These are phyloP conservation scores for Thermophis baileyi DNA, from an alignment of 2,113 vertebrate genomes.

Conservation along the genomic window DNA sequence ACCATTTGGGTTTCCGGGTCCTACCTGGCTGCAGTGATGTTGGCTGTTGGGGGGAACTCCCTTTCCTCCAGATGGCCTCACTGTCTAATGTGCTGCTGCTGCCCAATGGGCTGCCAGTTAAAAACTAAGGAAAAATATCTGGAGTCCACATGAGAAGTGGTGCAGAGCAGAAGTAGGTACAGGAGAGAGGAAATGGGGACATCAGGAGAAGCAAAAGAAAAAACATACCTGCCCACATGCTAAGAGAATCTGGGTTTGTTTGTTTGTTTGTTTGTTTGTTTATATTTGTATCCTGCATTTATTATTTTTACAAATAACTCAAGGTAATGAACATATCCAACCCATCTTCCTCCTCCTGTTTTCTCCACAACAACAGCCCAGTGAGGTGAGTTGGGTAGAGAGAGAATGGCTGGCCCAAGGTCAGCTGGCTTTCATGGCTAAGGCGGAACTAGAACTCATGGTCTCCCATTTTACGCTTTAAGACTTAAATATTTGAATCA, in stretches of 20 bases:
- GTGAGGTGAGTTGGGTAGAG: neutral
- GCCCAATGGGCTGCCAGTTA: neutral
- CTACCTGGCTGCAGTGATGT: neutral
- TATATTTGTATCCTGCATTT: neutral
- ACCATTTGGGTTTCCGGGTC: neutral
- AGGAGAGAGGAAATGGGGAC: neutral
- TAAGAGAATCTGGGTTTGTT: neutral
- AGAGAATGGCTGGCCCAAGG: neutral
- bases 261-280: neutral
- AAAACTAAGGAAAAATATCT: neutral
- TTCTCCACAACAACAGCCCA: neutral
- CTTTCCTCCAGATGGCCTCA: neutral
- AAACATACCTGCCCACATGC: neutral
- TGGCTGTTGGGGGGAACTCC: neutral
- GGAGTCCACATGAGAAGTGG: neutral
- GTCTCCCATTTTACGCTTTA: too few species aligned
- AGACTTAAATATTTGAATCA: too few species aligned
- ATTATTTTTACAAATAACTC: neutral
- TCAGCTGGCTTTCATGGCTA: neutral
- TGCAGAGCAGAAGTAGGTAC: neutral
- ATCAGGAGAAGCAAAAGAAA: neutral
- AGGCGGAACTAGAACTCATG: neutral
- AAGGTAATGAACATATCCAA: neutral
- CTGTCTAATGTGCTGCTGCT: neutral
- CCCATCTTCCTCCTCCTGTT: neutral